These are phyloP conservation scores for Styela plicata DNA, from an alignment of 23 tunicate genomes.

Conservation along the genomic window DNA sequence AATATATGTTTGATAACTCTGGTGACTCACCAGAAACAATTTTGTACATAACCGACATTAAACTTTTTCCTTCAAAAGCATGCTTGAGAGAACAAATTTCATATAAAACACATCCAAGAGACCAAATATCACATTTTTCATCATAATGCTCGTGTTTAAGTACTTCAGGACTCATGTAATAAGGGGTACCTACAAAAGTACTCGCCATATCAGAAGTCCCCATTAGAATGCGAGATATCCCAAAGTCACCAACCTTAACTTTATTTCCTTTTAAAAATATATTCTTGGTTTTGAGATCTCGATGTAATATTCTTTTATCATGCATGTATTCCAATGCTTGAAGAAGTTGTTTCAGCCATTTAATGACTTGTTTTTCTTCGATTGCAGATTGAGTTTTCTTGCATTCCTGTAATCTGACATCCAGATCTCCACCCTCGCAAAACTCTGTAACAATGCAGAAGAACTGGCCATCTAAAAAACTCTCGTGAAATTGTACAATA, in stretches of 20 bases:
- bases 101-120: conserved; percentile 80
- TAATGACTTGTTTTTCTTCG: conserved; percentile 58
- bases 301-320: conserved; percentile 58
- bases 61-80: conserved; percentile 73
- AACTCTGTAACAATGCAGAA: conserved; percentile 84
- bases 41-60: conserved; percentile 86
- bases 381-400: conserved; percentile 37
- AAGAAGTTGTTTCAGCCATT: conserved; percentile 81
- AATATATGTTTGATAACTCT: conserved; percentile 48
- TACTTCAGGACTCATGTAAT: conserved; percentile 97
- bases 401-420: conserved; percentile 33
- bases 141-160: conserved; percentile 88
- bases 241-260: conserved; percentile 89
- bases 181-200: conserved; percentile 95
- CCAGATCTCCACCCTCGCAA: conserved; percentile 96
- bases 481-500: conserved; percentile 82
- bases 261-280: conserved; percentile 74
- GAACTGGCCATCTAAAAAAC: conserved; percentile 81
- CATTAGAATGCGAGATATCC: conserved; percentile 82
- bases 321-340: conserved; percentile 76
- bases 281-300: conserved; percentile 83
- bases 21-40: conserved; percentile 76
- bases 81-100: conserved; percentile 71
- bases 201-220: conserved; percentile 92
- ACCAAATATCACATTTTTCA: conserved; percentile 95